Percentiles rank a stretch among this genome's conserved stretches.
Conservation (phyloP, 2,888 invertebrate genomes). For the Chymomyza caudatula region DNA sequence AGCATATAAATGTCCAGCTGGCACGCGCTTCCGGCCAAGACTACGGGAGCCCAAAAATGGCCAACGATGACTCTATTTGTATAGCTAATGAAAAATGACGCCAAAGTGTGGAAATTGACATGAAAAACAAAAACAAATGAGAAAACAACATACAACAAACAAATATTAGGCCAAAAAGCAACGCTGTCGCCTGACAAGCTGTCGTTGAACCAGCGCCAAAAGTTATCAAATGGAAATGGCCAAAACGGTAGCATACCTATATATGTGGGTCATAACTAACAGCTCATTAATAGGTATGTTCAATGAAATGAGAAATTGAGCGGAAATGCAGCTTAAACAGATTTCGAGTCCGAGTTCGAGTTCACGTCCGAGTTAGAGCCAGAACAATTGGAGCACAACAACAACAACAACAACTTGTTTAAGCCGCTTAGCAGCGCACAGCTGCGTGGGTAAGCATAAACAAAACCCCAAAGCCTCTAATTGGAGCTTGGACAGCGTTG, state of each 20-base stretch:
- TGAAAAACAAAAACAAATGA: slow-evolving; percentile 19
- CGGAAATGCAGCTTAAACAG: slow-evolving; percentile 49
- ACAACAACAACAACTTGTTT: neutral
- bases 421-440: neutral
- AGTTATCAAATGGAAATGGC: neutral
- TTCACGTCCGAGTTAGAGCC: neutral
- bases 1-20: slow-evolving; percentile 8
- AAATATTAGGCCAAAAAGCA: neutral
- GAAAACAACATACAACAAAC: neutral
- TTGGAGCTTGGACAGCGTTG: slow-evolving; percentile 36
- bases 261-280: slow-evolving; percentile 37
- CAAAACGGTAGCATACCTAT: neutral
- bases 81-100: neutral
- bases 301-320: slow-evolving; percentile 56
- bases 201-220: neutral
- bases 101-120: slow-evolving; percentile 31
- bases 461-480: slow-evolving; percentile 21
- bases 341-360: neutral
- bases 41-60: neutral
- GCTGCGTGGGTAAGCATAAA: slow-evolving; percentile 32
- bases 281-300: slow-evolving; percentile 67
- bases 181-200: neutral
- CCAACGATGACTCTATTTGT: neutral
- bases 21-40: neutral
- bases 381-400: neutral